A percentile compares a stretch with the other conserved stretches of the same genome.
Conservation (phyloP, 2,888 invertebrate species). For the Tipula unca region DNA sequence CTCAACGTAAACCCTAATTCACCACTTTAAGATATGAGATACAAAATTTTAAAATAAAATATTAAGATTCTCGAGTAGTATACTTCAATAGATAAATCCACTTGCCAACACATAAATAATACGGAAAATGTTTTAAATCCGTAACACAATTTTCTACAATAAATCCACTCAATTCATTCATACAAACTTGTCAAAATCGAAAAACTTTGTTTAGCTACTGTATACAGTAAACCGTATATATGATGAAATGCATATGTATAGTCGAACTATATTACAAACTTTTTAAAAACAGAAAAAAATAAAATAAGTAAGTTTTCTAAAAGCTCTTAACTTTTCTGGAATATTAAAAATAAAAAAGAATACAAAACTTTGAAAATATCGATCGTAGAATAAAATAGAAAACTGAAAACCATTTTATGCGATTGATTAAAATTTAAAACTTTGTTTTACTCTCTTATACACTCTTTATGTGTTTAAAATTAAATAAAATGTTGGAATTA, state of each 20-base stretch:
- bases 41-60: no score
- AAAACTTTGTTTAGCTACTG: neutral
- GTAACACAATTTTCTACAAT: neutral
- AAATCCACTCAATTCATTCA: neutral
- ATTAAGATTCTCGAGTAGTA: no score
- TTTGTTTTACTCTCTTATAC: neutral
- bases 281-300: neutral
- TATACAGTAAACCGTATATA: neutral
- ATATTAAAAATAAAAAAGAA: neutral
- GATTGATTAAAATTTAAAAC: neutral
- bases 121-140: no score
- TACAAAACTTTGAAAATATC: neutral
- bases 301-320: neutral
- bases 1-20: no score
- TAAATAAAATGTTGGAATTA: neutral
- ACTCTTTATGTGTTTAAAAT: neutral
- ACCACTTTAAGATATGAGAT: no score
- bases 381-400: neutral
- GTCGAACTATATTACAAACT: neutral
- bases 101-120: no score
- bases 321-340: neutral
- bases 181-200: neutral
- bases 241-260: neutral
- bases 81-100: no score
- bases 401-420: neutral